Base-by-base conservation (phyloP, 2,113 vertebrate genomes). In the Atractosteus spatula region DNA sequence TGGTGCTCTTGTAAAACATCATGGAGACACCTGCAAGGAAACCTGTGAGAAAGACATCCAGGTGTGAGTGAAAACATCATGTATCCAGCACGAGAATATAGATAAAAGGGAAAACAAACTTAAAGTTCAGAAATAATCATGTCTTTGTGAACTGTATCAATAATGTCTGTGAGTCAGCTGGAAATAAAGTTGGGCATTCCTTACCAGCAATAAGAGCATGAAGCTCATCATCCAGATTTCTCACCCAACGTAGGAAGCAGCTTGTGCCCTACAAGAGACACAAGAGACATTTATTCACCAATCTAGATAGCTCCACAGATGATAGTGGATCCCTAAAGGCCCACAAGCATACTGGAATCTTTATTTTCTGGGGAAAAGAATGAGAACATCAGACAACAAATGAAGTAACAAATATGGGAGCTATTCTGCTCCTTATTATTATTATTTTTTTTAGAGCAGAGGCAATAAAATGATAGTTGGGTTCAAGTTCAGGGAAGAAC, bases 1-100 rank as follows among this genome's bases (percentile, higher is more conserved):
- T 88, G 42, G 97, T 99, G 83, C 97, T 99, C 92, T 95, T 98
- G 90, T 99, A 99, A 92, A 99, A 99, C 93, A 98, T 97, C 97
- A 99, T 99, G 17, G 97, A 99, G 59, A 93, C 76, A 68, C 97
- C 97, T 66, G 97, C 97, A 82, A 99, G 88, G 83, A 98, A 97
- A 5, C 97, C 97, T 99, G 83, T 16, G 84, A 81, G n/a, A 73
- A 82, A 65, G 3, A 78, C 55, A 41, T 68, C 63, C 1, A 41
- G 5, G 54, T 3, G 47, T 11, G 16, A 71, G 44, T 55, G 6
- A 5, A 17, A 41, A 51, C 51, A 5, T 29, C 7, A 11, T 3
- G 7, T 45, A 66, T 29, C 14, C 59, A 62, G 3, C 29, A 17
- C 2, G 12, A 14, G 14, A 62, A 62, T 62, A 41, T 7, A 29